phyloP scores from a whole-genome alignment of 1,140 invertebrate genomes.

The Eumeta japonica region DNA sequence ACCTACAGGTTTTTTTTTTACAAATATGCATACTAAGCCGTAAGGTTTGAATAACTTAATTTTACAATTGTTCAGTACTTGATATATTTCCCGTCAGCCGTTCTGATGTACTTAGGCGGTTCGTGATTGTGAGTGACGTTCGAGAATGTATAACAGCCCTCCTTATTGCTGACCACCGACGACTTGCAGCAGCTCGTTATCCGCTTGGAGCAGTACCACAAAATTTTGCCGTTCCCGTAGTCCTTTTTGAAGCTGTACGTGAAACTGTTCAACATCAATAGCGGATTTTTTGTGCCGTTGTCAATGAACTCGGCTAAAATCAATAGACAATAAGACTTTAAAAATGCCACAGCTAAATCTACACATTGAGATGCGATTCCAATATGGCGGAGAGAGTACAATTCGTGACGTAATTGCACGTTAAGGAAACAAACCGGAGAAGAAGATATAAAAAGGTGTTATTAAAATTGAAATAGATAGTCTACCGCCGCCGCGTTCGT shows the following conservation, averaged over 20 bases:
- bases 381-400: too few relatives aligned
- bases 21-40: neutral
- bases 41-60: too few relatives aligned
- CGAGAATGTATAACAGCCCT: neutral
- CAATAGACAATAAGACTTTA: too few relatives aligned
- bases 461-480: too few relatives aligned
- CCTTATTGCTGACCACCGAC: neutral
- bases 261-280: neutral
- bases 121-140: conserved; percentile 11
- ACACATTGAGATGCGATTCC: too few relatives aligned
- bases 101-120: conserved; percentile 6
- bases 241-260: neutral
- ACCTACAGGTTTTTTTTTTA: neutral
- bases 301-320: neutral
- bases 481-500: too few relatives aligned
- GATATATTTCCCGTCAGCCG: conserved; percentile 13
- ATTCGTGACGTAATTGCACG: too few relatives aligned
- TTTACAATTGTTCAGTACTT: conserved; percentile 2
- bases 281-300: neutral
- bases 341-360: too few relatives aligned
- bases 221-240: neutral
- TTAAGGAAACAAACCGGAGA: too few relatives aligned
- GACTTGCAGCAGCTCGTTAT: neutral
- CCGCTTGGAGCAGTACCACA: neutral
- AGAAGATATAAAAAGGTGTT: too few relatives aligned